These are phyloP conservation scores for Cynopterus sphinx DNA, from an alignment of 2,797 vertebrate species.

Conservation along the genomic window DNA sequence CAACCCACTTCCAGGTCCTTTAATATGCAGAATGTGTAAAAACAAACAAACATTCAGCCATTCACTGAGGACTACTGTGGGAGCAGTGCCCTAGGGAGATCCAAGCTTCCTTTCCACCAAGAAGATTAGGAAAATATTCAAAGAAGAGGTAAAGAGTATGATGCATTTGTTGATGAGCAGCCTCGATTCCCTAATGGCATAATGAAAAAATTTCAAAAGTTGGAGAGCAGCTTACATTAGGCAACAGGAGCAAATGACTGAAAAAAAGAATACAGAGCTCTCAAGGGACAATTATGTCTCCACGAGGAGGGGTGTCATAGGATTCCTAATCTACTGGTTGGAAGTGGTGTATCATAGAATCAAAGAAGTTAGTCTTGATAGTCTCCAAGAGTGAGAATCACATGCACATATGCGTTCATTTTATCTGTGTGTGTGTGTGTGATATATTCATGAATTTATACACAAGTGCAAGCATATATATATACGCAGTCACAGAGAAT, in stretches of 20 bases:
- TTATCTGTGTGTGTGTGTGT: neutral
- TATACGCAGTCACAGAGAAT: neutral
- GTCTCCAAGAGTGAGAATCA: neutral
- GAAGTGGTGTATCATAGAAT: neutral
- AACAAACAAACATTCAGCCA: no score
- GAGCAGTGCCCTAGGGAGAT: neutral
- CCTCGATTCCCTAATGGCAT: neutral
- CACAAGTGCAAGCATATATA: neutral
- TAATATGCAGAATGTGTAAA: neutral
- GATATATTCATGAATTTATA: neutral
- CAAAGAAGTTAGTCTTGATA: neutral
- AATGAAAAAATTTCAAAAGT: neutral
- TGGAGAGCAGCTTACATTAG: neutral
- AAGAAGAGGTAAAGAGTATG: neutral
- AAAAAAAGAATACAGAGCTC: neutral
- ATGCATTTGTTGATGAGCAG: neutral
- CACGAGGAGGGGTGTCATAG: neutral
- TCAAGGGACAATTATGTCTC: neutral
- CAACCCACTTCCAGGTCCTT: neutral
- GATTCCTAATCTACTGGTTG: neutral
- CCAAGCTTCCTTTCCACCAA: neutral
- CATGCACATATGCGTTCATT: neutral
- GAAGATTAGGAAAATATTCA: neutral
- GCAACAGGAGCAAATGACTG: neutral
- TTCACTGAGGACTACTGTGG: no score